Evolutionary conservation across 2,888 invertebrate genomes (phyloP).

Genomic region (Girardia tigrina): DNA sequence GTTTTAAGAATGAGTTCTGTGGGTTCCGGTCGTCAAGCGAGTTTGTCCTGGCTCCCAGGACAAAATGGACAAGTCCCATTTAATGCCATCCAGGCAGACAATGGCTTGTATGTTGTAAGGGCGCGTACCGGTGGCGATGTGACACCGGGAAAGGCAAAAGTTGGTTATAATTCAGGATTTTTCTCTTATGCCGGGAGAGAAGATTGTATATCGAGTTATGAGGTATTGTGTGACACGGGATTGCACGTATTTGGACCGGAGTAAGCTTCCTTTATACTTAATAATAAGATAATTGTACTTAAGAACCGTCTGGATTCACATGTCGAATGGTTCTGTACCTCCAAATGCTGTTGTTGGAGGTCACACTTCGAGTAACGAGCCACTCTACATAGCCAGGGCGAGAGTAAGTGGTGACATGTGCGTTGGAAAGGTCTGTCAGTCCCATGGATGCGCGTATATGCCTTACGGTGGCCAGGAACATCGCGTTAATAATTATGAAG

Average conservation of each 20-base stretch:
- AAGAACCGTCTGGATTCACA: background rate
- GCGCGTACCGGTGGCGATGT: background rate
- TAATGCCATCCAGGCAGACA: background rate
- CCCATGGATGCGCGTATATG: conserved; percentile 30
- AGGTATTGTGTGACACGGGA: conserved; percentile 26
- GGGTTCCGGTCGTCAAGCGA: conserved; percentile 25
- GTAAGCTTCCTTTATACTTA: background rate
- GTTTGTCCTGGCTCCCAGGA: conserved; percentile 25
- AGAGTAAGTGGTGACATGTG: conserved; percentile 3
- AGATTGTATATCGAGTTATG: background rate
- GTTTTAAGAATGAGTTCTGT: background rate
- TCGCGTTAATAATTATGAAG: conserved; percentile 4
- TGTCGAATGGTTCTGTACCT: background rate
- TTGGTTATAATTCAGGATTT: background rate
- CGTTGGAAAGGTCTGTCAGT: conserved; percentile 28
- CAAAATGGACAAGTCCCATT: conserved; percentile 9
- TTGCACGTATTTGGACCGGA: conserved; percentile 21
- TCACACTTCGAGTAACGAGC: conserved; percentile 27
- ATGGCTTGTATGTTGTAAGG: conserved; percentile 13
- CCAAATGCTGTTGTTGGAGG: conserved; percentile 28
- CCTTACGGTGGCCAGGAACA: conserved; percentile 28
- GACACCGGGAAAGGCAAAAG: background rate
- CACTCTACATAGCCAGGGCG: conserved; percentile 24
- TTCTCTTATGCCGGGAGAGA: conserved; percentile 24
- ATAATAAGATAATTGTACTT: background rate